Percentiles rank a stretch among this genome's conserved stretches.
Evolutionary conservation across 2,113 vertebrate species (phyloP).

Genomic region (Microtus richardsoni): DNA sequence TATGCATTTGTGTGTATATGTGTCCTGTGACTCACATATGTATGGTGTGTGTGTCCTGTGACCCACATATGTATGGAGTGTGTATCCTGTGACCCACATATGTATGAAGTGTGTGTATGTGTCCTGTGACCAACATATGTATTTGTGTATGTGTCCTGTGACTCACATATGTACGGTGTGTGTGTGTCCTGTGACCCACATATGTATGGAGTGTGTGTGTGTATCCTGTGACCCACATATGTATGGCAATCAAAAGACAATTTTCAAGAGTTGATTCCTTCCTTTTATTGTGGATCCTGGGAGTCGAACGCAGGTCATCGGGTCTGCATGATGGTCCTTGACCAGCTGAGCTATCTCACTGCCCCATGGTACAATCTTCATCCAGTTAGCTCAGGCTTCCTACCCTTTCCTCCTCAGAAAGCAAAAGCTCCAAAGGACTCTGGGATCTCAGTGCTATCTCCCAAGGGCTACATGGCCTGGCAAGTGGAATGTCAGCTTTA

Average conservation of each 20-base stretch:
- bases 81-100: too few relatives aligned
- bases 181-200: too few relatives aligned
- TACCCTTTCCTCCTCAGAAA: background rate
- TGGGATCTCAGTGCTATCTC: background rate
- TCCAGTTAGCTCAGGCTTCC: background rate
- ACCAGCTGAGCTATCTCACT: background rate
- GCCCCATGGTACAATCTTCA: background rate
- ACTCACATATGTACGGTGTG: too few relatives aligned
- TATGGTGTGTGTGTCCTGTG: background rate
- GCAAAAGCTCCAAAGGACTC: background rate
- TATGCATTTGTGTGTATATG: too few relatives aligned
- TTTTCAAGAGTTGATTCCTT: too few relatives aligned
- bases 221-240: too few relatives aligned
- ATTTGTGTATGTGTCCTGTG: background rate
- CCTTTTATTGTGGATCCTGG: background rate
- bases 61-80: too few relatives aligned
- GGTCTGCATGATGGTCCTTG: too few relatives aligned
- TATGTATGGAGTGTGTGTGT: background rate
- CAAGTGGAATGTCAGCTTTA: too few relatives aligned
- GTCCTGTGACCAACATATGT: too few relatives aligned
- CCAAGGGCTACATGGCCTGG: accelerated
- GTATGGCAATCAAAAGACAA: background rate
- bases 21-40: background rate
- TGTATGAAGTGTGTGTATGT: background rate
- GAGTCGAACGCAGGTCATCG: background rate